phyloP scores from a whole-genome alignment of 2,888 invertebrate genomes.

The Nomada hirtipes region DNA sequence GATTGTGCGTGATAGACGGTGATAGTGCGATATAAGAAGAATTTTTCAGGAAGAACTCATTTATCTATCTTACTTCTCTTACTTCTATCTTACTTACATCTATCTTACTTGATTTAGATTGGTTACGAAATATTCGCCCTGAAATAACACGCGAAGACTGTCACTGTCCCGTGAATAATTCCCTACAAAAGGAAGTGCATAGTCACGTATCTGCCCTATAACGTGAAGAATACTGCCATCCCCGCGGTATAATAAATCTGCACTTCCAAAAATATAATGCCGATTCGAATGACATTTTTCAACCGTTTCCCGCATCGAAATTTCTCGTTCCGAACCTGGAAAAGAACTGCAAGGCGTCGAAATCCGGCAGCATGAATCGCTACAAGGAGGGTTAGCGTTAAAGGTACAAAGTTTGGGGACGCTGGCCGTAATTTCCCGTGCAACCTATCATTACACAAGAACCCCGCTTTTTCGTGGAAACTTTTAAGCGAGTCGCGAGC shows the following conservation, averaged over 20 bases:
- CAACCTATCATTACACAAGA: conserved; percentile 43
- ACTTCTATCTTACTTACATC: too few species aligned
- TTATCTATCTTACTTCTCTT: too few species aligned
- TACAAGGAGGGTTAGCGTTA: neutral
- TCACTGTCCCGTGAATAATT: neutral
- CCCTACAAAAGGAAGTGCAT: neutral
- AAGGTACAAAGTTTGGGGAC: conserved; percentile 18
- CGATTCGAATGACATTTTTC: neutral
- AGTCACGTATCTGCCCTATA: neutral
- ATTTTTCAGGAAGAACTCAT: too few species aligned
- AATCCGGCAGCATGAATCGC: neutral
- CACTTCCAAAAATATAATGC: neutral
- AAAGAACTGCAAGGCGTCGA: conserved; percentile 20
- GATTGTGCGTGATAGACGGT: too few species aligned
- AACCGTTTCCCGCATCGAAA: neutral
- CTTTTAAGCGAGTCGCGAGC: conserved; percentile 35
- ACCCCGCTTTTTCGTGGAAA: conserved; percentile 38
- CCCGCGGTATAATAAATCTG: neutral
- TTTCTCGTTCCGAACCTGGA: too few species aligned
- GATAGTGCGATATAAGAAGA: too few species aligned
- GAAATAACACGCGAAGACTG: neutral
- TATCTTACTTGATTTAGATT: neutral
- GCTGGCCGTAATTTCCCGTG: conserved; percentile 31
- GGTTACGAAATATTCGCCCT: neutral
- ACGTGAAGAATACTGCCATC: neutral